Evolutionary conservation across 2,113 vertebrate genomes (phyloP).

Genomic region (Salvelinus fontinalis): DNA sequence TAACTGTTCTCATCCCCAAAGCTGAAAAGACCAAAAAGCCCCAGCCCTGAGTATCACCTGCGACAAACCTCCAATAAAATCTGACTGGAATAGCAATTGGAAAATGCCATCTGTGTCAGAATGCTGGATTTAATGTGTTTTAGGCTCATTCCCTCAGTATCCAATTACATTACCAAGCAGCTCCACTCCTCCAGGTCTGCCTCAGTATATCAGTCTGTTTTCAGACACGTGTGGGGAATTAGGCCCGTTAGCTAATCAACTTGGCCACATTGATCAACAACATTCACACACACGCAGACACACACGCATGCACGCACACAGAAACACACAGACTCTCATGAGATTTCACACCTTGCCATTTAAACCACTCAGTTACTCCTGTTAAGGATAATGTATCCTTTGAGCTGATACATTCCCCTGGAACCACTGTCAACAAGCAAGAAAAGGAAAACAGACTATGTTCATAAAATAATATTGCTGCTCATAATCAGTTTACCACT

Average conservation of each 20-base stretch:
- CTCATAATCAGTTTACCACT: conserved; percentile 23
- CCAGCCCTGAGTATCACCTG: not conserved
- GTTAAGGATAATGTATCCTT: conserved; percentile 1
- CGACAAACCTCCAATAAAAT: not conserved
- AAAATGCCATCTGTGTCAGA: conserved; percentile 4
- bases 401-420: not conserved
- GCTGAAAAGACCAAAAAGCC: too few species aligned
- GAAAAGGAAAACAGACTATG: conserved; percentile 5
- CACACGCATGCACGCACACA: too few species aligned
- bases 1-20: not conserved
- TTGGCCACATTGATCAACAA: conserved; percentile 30
- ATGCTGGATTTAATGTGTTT: conserved; percentile 13
- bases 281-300: too few species aligned
- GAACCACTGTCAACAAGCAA: conserved; percentile 9
- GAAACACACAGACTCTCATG: too few species aligned
- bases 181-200: conserved; percentile 10
- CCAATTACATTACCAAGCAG: conserved; percentile 24
- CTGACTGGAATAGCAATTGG: not conserved
- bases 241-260: conserved; percentile 38
- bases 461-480: conserved; percentile 34
- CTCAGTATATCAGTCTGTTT: conserved; percentile 7
- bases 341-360: conserved; percentile 15
- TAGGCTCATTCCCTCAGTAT: conserved; percentile 6
- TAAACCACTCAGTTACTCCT: conserved; percentile 7
- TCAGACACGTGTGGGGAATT: conserved; percentile 28